phyloP scores from a whole-genome alignment of 2,113 vertebrate genomes.

The Telmatochromis brachygnathus region DNA sequence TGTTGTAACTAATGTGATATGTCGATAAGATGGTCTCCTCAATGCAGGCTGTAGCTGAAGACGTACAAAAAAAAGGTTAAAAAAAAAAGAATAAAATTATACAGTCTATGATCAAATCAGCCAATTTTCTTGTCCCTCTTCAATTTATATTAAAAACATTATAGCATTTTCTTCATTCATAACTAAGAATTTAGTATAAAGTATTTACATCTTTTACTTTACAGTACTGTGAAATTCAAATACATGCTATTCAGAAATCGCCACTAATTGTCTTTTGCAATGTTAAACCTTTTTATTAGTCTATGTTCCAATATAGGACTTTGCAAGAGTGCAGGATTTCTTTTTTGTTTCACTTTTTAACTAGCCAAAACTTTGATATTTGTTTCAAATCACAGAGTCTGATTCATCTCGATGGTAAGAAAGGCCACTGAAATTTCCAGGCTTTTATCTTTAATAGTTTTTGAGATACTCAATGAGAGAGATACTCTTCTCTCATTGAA shows the following conservation, averaged over 20 bases:
- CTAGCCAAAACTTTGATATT: neutral
- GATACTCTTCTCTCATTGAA: too few relatives aligned
- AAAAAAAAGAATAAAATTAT: neutral
- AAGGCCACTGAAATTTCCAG: neutral
- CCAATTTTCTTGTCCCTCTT: neutral
- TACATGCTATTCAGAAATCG: neutral
- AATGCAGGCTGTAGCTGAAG: neutral
- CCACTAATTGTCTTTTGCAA: neutral
- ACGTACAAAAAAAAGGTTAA: neutral
- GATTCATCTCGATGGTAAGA: neutral
- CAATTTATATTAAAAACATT: neutral
- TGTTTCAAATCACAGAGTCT: neutral
- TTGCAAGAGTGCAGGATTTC: neutral
- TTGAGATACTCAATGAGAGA: neutral
- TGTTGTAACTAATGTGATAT: too few relatives aligned
- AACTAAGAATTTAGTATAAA: neutral
- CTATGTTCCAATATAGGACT: neutral
- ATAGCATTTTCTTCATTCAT: fast-evolving
- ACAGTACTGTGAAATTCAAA: neutral
- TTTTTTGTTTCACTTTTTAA: neutral
- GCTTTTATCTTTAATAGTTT: neutral
- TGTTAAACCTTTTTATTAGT: neutral
- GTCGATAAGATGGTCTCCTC: neutral
- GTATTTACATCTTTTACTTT: neutral
- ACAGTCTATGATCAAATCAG: neutral